Conservation (phyloP, 2,113 vertebrate genomes). For the Chloropsis cyanopogon region DNA sequence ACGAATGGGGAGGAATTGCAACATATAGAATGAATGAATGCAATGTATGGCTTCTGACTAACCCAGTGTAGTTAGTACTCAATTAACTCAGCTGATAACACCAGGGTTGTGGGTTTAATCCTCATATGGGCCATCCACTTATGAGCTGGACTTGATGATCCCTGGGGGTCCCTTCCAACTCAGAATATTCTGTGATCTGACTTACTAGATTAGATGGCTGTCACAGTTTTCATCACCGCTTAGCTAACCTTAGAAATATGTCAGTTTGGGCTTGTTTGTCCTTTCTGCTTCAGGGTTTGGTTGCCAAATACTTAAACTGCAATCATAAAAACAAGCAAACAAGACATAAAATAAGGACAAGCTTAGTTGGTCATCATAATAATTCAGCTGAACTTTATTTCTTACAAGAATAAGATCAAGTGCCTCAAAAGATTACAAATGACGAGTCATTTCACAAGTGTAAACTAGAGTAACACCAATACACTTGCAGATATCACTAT, state of each 20-base stretch:
- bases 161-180: not conserved
- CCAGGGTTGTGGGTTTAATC: accelerated
- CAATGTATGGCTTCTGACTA: not conserved
- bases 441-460: not conserved
- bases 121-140: not conserved
- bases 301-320: not conserved
- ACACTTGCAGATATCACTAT: not conserved
- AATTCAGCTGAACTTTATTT: not conserved
- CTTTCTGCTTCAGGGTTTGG: not conserved
- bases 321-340: not conserved
- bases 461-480: not conserved
- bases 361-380: not conserved
- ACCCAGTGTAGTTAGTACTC: not conserved
- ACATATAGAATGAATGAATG: not conserved
- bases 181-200: not conserved
- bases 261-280: not conserved
- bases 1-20: not conserved
- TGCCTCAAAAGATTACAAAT: not conserved
- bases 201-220: not conserved
- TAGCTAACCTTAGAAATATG: not conserved
- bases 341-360: not conserved
- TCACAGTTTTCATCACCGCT: not conserved
- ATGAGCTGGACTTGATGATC: not conserved
- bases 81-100: accelerated
- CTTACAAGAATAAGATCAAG: not conserved